Conservation (phyloP, 2,888 invertebrate genomes). For the Athetis lepigone region DNA sequence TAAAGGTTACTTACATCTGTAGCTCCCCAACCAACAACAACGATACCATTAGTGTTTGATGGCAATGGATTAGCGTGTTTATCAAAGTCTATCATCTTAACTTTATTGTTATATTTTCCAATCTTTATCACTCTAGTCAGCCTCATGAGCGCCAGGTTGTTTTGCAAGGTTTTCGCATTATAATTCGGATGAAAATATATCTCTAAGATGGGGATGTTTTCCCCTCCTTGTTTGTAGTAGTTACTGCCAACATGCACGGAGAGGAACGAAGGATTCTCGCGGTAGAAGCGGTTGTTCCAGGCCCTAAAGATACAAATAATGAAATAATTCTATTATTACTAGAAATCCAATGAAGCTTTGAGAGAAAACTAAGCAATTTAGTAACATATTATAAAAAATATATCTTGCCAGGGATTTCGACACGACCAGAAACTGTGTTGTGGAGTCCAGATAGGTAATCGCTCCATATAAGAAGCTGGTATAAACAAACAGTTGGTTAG, state of each 20-base stretch:
- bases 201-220: slow-evolving; percentile 74
- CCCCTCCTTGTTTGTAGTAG: slow-evolving; percentile 74
- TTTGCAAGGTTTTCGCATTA: slow-evolving; percentile 73
- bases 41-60: slow-evolving; percentile 71
- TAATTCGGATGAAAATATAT: slow-evolving; percentile 81
- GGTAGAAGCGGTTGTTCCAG: slow-evolving; percentile 82
- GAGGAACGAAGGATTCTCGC: slow-evolving; percentile 81
- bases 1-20: slow-evolving; percentile 69
- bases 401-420: no score
- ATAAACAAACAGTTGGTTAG: no score
- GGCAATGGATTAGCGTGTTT: slow-evolving; percentile 64
- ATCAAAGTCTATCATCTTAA: slow-evolving; percentile 79
- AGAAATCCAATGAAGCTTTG: no score
- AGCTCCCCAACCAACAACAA: slow-evolving; percentile 82
- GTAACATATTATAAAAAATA: no score
- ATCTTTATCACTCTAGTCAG: slow-evolving; percentile 68
- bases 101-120: slow-evolving; percentile 35
- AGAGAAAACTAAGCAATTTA: no score
- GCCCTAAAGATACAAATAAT: slow-evolving; percentile 68
- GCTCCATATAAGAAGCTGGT: no score
- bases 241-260: slow-evolving; percentile 79
- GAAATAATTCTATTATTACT: no score
- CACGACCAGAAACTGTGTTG: no score
- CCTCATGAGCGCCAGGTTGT: slow-evolving; percentile 79
- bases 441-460: no score